Conservation (phyloP, 1,140 invertebrate genomes). For the Drosophila obscura region DNA sequence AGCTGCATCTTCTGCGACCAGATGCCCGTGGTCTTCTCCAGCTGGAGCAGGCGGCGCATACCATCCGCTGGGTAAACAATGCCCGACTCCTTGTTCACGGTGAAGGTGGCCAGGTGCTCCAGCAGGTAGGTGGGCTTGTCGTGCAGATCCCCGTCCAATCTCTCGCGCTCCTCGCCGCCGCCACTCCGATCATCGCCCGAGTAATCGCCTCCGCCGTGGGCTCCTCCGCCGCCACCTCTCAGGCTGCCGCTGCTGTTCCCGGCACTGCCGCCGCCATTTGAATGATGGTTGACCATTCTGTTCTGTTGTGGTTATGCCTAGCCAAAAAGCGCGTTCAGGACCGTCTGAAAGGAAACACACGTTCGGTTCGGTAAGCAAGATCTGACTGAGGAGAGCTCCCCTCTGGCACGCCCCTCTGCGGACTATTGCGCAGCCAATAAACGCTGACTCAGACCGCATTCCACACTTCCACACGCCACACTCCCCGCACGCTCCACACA, state of each 20-base stretch:
- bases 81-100: conserved; percentile 94
- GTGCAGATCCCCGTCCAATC: conserved; percentile 76
- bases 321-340: conserved; percentile 1
- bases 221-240: conserved; percentile 56
- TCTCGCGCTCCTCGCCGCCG: conserved; percentile 73
- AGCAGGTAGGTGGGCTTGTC: conserved; percentile 93
- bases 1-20: conserved; percentile 99
- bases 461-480: conserved; percentile 33
- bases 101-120: conserved; percentile 99
- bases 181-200: conserved; percentile 81
- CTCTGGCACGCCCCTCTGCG: conserved; percentile 10
- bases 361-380: too few relatives aligned
- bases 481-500: conserved; percentile 41
- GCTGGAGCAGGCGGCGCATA: conserved; percentile 96
- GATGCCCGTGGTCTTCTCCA: conserved; percentile 97
- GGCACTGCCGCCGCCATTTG: conserved; percentile 69
- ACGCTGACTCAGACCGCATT: conserved; percentile 71
- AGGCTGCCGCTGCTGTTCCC: conserved; percentile 68
- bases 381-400: background rate
- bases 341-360: background rate
- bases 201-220: conserved; percentile 69
- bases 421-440: conserved; percentile 62
- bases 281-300: conserved; percentile 69
- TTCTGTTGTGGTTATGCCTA: conserved; percentile 12
- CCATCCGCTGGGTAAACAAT: conserved; percentile 96